Conservation (phyloP, 2,888 invertebrate species). For the Physocephala rufipes region DNA sequence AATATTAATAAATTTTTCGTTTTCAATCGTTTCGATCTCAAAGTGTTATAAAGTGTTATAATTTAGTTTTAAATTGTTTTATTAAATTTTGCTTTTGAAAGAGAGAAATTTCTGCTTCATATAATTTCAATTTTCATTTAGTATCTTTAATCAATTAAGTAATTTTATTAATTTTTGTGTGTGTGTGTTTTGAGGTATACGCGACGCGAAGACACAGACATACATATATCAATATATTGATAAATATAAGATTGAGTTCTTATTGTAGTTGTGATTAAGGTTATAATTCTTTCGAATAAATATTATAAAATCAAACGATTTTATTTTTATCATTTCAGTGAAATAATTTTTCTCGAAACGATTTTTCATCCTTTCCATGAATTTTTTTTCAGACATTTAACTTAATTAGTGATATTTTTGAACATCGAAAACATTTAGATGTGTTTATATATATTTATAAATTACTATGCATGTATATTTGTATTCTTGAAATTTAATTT, state of each 20-base stretch:
- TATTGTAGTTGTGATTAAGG: conserved; percentile 30
- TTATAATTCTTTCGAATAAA: conserved; percentile 20
- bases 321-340: conserved; percentile 42
- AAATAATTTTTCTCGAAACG: conserved; percentile 31
- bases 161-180: conserved; percentile 43
- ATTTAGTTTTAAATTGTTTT: conserved; percentile 42
- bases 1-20: not conserved
- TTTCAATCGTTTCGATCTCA: not conserved
- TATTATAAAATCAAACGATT: conserved; percentile 41
- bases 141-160: conserved; percentile 47
- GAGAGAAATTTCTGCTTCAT: conserved; percentile 21
- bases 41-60: conserved; percentile 45
- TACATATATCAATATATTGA: conserved; percentile 55
- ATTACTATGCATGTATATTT: not conserved
- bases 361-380: conserved; percentile 42
- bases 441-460: conserved; percentile 17
- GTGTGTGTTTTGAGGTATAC: conserved; percentile 68
- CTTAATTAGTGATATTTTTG: conserved; percentile 42
- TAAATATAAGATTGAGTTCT: conserved; percentile 22
- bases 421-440: conserved; percentile 52
- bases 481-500: not conserved
- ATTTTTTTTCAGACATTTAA: conserved; percentile 45
- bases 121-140: conserved; percentile 30
- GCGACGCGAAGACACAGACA: conserved; percentile 68
- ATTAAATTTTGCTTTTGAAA: conserved; percentile 13